phyloP scores from a whole-genome alignment of 2,113 vertebrate species.

The Catagonus wagneri region DNA sequence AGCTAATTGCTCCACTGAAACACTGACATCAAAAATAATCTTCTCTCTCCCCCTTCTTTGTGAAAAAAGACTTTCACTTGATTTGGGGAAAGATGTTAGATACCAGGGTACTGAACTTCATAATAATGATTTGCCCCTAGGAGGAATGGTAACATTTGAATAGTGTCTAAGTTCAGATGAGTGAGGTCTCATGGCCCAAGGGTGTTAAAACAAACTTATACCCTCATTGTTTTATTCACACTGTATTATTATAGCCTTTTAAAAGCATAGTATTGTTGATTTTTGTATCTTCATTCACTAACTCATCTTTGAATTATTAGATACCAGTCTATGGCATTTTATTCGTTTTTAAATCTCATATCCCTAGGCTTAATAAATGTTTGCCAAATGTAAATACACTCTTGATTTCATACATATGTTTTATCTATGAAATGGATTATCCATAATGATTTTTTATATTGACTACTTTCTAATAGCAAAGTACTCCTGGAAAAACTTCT shows the following conservation, averaged over 20 bases:
- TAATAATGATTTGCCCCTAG: not conserved
- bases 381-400: not conserved
- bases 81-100: constrained; percentile 15
- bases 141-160: constrained; percentile 22
- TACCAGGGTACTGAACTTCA: constrained; percentile 14
- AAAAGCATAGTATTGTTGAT: not conserved
- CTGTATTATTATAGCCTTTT: not conserved
- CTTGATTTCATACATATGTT: not conserved
- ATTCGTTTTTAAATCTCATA: not conserved
- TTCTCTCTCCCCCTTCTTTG: not conserved
- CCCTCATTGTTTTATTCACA: constrained; percentile 28
- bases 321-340: not conserved
- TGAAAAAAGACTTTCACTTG: constrained; percentile 16
- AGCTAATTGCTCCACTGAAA: constrained; percentile 37
- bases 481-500: not conserved
- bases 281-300: constrained; percentile 16
- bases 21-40: not conserved
- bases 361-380: not conserved
- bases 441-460: not conserved
- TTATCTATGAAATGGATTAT: not conserved
- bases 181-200: not conserved
- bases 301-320: constrained; percentile 7
- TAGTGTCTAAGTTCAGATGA: not conserved
- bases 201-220: constrained; percentile 32
- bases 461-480: not conserved